Percentiles rank a stretch among this genome's conserved stretches.
Conservation (phyloP, 2,888 invertebrate species). For the Sympetrum striolatum region DNA sequence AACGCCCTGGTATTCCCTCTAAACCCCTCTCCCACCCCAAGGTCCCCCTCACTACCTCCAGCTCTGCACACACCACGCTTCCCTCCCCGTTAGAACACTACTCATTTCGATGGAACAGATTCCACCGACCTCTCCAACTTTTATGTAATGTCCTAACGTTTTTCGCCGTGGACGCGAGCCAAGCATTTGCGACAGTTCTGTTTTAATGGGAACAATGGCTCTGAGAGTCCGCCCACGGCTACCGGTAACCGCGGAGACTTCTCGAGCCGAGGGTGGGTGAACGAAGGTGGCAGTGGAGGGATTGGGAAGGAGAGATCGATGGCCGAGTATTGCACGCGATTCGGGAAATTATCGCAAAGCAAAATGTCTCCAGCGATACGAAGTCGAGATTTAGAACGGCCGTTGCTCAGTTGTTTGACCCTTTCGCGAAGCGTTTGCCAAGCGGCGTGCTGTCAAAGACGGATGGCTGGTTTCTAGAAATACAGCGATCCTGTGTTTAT, state of each 20-base stretch:
- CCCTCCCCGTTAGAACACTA: background rate
- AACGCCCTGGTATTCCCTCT: constrained; percentile 24
- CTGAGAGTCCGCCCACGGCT: background rate
- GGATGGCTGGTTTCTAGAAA: too few species aligned
- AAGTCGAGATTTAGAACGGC: too few species aligned
- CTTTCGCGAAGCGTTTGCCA: too few species aligned
- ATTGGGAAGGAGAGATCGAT: background rate
- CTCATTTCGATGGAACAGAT: constrained; percentile 16
- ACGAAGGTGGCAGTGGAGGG: background rate
- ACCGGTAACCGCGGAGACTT: background rate
- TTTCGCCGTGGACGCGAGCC: background rate
- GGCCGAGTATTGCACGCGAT: too few species aligned
- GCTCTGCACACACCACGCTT: background rate
- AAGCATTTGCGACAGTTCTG: constrained; percentile 36
- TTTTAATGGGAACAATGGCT: constrained; percentile 42
- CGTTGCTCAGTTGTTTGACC: too few species aligned
- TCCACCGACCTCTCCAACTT: constrained; percentile 24
- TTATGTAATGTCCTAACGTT: constrained; percentile 25
- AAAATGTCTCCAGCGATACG: too few species aligned
- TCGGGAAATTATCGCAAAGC: too few species aligned
- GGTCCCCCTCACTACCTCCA: constrained; percentile 19
- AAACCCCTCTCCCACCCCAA: background rate
- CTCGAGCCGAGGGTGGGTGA: background rate
- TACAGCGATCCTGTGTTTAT: too few species aligned
- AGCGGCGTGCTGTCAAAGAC: too few species aligned